Evolutionary conservation across 2,797 vertebrate species (phyloP).

Genomic region (Echiichthys vipera): DNA sequence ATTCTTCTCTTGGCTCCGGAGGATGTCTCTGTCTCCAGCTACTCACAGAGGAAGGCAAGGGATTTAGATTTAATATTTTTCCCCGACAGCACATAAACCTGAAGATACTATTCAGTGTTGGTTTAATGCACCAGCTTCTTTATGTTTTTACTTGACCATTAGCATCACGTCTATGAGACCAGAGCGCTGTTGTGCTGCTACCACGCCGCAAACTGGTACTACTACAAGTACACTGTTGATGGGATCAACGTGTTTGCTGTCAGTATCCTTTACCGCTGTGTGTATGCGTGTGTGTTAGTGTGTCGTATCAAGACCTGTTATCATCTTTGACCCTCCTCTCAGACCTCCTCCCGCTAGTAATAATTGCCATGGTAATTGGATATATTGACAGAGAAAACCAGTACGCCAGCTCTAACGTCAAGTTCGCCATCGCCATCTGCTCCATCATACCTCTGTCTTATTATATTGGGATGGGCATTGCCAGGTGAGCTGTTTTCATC

Average conservation of each 20-base stretch:
- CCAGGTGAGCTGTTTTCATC: slow-evolving; percentile 83
- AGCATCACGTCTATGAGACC: slow-evolving; percentile 74
- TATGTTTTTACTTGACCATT: background rate
- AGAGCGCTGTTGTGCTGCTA: slow-evolving; percentile 87
- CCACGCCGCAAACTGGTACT: slow-evolving; percentile 87
- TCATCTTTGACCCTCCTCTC: slow-evolving; percentile 54
- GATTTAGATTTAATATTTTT: background rate
- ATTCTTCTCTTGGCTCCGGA: slow-evolving; percentile 85
- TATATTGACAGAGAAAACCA: slow-evolving; percentile 86
- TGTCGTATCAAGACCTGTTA: slow-evolving; percentile 24
- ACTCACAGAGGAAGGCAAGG: slow-evolving; percentile 75
- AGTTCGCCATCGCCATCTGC: slow-evolving; percentile 87
- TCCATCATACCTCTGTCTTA: slow-evolving; percentile 92
- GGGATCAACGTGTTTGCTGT: slow-evolving; percentile 89
- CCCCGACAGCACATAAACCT: background rate
- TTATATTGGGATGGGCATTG: slow-evolving; percentile 94
- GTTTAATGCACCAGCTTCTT: background rate
- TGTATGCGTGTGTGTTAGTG: background rate
- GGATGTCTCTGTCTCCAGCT: slow-evolving; percentile 72
- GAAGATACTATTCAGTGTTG: background rate
- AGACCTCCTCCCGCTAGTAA: slow-evolving; percentile 90
- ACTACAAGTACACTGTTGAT: slow-evolving; percentile 90
- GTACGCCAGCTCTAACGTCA: slow-evolving; percentile 83
- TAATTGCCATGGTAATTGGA: slow-evolving; percentile 88
- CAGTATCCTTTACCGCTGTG: slow-evolving; percentile 85